phyloP scores from a whole-genome alignment of 2,113 vertebrate genomes.

The Hyaena hyaena region DNA sequence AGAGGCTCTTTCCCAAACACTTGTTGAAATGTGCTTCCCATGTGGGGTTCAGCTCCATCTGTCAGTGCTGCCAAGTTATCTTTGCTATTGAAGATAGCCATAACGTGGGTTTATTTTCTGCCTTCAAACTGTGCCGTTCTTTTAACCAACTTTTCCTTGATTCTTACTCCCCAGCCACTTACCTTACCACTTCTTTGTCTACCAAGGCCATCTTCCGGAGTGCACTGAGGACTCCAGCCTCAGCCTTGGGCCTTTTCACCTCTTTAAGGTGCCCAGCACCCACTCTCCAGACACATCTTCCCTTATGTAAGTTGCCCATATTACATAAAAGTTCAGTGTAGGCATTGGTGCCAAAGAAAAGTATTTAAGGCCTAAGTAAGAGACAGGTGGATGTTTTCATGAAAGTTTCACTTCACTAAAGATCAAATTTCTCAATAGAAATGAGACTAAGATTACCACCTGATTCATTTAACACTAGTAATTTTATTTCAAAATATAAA shows the following conservation, averaged over 20 bases:
- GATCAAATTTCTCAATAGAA: slow-evolving; percentile 45
- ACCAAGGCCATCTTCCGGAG: not conserved
- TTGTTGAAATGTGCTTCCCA: not conserved
- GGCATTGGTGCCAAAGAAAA: not conserved
- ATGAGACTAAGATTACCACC: slow-evolving; percentile 22
- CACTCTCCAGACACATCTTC: not conserved
- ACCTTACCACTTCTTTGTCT: not conserved
- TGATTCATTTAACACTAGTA: slow-evolving; percentile 65
- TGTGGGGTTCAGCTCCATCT: not conserved
- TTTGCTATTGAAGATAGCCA: not conserved
- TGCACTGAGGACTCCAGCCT: not conserved
- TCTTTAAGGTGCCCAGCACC: not conserved
- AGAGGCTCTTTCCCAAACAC: not conserved
- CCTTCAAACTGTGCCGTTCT: not conserved
- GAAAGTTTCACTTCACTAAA: slow-evolving; percentile 20
- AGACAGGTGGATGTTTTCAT: not conserved
- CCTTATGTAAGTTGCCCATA: not conserved
- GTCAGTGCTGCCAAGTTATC: not conserved
- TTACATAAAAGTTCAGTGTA: not conserved
- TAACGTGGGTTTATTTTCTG: not conserved
- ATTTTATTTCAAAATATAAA: slow-evolving; percentile 90
- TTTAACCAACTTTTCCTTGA: not conserved
- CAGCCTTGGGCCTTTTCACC: not conserved
- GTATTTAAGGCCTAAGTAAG: not conserved
- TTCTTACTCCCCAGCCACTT: not conserved